Evolutionary conservation across 2,113 vertebrate species (phyloP), one percentile per base, ranked within the genome.

Genomic region (Tachycineta bicolor): DNA sequence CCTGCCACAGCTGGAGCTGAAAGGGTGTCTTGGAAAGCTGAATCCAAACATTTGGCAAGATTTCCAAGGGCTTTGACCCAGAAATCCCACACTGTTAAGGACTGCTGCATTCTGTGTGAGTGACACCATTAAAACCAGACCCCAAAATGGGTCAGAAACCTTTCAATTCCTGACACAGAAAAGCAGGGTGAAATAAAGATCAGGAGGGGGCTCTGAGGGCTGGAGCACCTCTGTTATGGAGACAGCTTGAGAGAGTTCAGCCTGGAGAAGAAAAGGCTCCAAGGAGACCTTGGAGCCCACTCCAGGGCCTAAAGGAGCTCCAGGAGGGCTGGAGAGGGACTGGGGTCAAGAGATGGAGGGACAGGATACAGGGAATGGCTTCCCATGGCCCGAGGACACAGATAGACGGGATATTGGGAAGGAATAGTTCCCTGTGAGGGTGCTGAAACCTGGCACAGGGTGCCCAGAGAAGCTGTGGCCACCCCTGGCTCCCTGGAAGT

Each of bases 401-500:
- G 26, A 0, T 1, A 1, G 46, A 12, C 16, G 46, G 47, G 39
- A 41, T 3, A 1, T 11, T 53, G 28, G 33, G 28, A 9, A 53
- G n/a, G 2, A n/a, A 70, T n/a, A 9, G 0, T 1, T 55, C 2
- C 2, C 15, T 62, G n/a, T 1, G 43, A 71, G 47, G 33, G 8
- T 69, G 26, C 0, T 50, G 34, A 37, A 19, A 19, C 21, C 63
- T 59, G 71, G 71, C 7, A 50, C 14, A 14, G 33, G 5, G 4
- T 50, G 12, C 17, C 37, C 69, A 65, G 50, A 58, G 52, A 3
- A 43, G 34, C 60, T 67, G 60, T 34, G 52, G 43, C 34, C 53
- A 64, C 28, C 39, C 39, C 47, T 67, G 83, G 37, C 53, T 78
- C 39, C 39, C 74, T 78, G 84, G 64, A 2, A 53, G 10, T 62